Conservation (phyloP, 2,113 vertebrate genomes). For the Perognathus longimembris region DNA sequence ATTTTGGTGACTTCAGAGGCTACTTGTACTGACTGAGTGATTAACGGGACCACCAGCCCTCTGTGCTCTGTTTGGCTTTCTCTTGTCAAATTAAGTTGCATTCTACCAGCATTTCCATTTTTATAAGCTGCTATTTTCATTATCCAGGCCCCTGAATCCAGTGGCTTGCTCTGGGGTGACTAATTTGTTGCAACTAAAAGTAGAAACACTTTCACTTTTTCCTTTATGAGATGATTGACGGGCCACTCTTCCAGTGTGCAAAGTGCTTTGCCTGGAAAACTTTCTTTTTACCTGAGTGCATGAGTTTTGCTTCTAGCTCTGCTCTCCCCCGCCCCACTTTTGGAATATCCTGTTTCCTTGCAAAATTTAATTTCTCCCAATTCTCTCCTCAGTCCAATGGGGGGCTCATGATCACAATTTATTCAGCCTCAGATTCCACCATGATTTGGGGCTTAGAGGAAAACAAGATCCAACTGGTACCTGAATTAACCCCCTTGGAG, state of each 20-base stretch:
- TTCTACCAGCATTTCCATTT: neutral
- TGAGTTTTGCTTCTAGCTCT: slow-evolving; percentile 67
- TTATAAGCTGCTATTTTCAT: neutral
- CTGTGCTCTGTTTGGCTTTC: accelerated
- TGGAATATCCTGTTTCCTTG: slow-evolving; percentile 63
- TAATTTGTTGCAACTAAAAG: neutral
- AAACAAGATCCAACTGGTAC: neutral
- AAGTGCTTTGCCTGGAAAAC: slow-evolving; percentile 48
- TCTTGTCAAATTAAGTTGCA: too few species aligned
- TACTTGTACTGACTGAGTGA: neutral
- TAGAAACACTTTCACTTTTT: neutral
- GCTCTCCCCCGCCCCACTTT: neutral
- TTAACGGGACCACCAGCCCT: accelerated
- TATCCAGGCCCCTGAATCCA: neutral
- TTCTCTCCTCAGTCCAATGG: slow-evolving; percentile 53
- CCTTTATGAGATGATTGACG: neutral
- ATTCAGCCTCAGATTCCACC: slow-evolving; percentile 72
- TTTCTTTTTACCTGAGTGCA: slow-evolving; percentile 58
- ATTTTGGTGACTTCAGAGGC: neutral
- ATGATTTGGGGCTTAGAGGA: slow-evolving; percentile 64
- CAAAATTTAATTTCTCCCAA: slow-evolving; percentile 38
- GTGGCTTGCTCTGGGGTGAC: neutral
- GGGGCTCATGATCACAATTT: slow-evolving; percentile 70
- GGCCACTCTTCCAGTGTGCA: too few species aligned
- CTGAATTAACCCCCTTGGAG: neutral